phyloP scores from a whole-genome alignment of 2,113 vertebrate genomes.

The Leuciscus idus region DNA sequence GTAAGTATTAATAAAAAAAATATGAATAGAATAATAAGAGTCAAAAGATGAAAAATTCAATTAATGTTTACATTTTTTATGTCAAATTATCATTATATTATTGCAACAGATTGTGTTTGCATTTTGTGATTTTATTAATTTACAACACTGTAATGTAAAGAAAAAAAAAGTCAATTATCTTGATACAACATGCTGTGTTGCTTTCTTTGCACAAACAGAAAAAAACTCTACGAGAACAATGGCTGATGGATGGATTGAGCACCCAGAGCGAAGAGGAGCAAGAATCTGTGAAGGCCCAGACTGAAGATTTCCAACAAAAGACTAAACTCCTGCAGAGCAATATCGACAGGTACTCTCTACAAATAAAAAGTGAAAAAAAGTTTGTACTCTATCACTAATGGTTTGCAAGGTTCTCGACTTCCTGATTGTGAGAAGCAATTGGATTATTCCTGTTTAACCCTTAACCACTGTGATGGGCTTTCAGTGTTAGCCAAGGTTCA shows the following conservation, averaged over 20 bases:
- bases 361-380: not conserved
- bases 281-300: slow-evolving; percentile 87
- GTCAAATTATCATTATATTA: not conserved
- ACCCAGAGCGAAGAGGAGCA: slow-evolving; percentile 84
- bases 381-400: not conserved
- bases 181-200: too few relatives aligned
- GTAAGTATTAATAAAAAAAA: not conserved
- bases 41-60: not conserved
- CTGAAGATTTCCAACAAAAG: slow-evolving; percentile 81
- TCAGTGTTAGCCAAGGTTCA: slow-evolving; percentile 36
- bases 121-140: not conserved
- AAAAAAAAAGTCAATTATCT: not conserved
- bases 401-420: not conserved
- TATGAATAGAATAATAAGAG: not conserved
- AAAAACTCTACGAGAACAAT: slow-evolving; percentile 91
- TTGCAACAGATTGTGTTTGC: not conserved
- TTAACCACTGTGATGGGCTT: slow-evolving; percentile 40
- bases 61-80: not conserved
- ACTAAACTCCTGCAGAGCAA: slow-evolving; percentile 82
- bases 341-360: slow-evolving; percentile 83
- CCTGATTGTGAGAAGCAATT: not conserved
- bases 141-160: not conserved
- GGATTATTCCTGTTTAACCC: slow-evolving; percentile 53
- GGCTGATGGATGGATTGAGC: slow-evolving; percentile 92
- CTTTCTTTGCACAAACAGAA: slow-evolving; percentile 77